These are phyloP conservation scores for Neomicropteryx cornuta DNA, from an alignment of 1,140 invertebrate species.

Conservation along the genomic window DNA sequence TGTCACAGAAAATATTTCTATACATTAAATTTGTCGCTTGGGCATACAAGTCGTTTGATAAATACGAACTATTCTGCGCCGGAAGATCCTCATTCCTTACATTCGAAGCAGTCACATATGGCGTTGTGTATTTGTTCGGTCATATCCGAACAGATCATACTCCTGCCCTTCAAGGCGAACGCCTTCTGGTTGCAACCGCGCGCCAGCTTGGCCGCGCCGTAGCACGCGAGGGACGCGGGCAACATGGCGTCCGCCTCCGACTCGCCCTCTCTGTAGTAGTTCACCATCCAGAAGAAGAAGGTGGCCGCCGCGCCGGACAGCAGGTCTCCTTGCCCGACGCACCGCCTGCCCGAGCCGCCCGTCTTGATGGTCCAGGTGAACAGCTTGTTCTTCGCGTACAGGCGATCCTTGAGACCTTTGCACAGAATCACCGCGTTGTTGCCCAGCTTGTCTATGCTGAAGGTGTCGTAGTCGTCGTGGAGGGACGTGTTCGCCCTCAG, in stretches of 20 bases:
- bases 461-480: conserved; percentile 10
- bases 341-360: conserved; percentile 75
- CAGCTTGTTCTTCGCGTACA: conserved; percentile 49
- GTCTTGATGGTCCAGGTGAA: conserved; percentile 38
- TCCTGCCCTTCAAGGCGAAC: conserved; percentile 65
- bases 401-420: conserved; percentile 71
- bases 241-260: conserved; percentile 30
- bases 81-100: too few species aligned
- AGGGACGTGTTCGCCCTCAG: conserved; percentile 10
- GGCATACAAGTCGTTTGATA: too few species aligned
- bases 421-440: conserved; percentile 61
- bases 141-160: conserved; percentile 81
- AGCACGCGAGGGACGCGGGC: conserved; percentile 64
- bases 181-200: conserved; percentile 68
- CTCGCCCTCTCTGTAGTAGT: conserved; percentile 14
- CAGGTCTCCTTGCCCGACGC: conserved; percentile 95
- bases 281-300: conserved; percentile 74
- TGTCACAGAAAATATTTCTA: too few species aligned
- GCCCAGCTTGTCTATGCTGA: conserved; percentile 35
- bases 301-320: conserved; percentile 73
- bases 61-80: too few species aligned
- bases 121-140: conserved; percentile 63
- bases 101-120: too few species aligned
- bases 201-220: conserved; percentile 70
- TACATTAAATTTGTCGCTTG: too few species aligned